Base-by-base conservation (phyloP, 1,140 invertebrate species). In the Nylanderia fulva region DNA sequence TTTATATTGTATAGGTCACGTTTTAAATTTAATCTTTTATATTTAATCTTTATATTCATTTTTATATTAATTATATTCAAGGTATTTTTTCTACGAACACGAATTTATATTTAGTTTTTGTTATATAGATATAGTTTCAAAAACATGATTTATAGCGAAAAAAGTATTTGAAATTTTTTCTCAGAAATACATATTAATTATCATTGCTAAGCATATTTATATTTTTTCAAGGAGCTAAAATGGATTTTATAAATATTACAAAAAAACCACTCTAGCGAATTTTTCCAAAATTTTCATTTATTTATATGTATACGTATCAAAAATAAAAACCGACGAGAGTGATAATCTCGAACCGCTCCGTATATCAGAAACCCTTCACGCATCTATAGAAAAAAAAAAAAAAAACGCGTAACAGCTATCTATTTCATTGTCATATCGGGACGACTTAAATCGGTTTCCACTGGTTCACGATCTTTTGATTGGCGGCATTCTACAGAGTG, bases 401-500 rank as follows among this genome's bases (percentile, higher is more conserved):
- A 36, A 45, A 72, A n/a, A 64, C 64, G 54, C 56, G 87, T 85
- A 88, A 88, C 87, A 74, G 86, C 84, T 85, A 82, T 64, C 54
- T 24, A 71, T 85, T 42, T 27, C 71, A 64, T 85, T 80, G 86
- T 88, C 82, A 87, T 48, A 48, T 66, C 86, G 42, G 42, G 39
- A 48, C 48, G 69, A 77, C 45, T 54, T 77, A 85, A 87, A 88
- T 88, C 84, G 87, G 74, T 88, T 88, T 86, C 80, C 84, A 72
- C 88, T 45, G 85, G 87, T 74, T 77, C 85, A 89, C 88, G 88
- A 85, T 89, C 77, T 82, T 82, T 89, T 89, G 88, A 89, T 89
- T 89, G 88, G 87, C 88, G 88, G 84, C 87, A 87, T 82, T 89
- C 87, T 85, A 61, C 87, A 82, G 87, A 89, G 87, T 89, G 88